Evolutionary conservation across 2,888 invertebrate species (phyloP).

Genomic region (Capitulum mitella): DNA sequence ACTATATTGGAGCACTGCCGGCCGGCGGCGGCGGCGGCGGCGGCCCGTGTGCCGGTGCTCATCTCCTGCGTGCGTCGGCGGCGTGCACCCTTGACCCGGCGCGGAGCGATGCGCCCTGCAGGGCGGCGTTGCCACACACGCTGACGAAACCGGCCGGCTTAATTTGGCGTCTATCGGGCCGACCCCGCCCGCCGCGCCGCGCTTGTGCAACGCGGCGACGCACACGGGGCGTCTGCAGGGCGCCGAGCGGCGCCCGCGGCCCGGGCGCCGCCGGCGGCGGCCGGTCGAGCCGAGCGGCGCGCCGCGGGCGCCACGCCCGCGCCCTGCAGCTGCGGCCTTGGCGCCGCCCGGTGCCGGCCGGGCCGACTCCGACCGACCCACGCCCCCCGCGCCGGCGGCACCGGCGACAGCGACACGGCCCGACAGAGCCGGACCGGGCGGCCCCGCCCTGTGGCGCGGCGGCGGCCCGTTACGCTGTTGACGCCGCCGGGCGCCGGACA

Average conservation of each 20-base stretch:
- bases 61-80: neutral
- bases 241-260: neutral
- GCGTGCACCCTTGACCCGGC: slow-evolving; percentile 2
- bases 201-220: neutral
- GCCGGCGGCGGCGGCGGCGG: neutral
- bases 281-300: too few relatives aligned
- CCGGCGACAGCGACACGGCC: neutral
- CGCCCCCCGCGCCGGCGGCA: neutral
- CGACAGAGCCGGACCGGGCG: neutral
- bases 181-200: neutral
- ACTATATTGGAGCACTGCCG: too few relatives aligned
- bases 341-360: neutral
- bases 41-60: too few relatives aligned
- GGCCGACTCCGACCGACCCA: neutral
- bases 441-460: neutral
- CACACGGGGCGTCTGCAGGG: neutral
- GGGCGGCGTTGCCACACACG: neutral
- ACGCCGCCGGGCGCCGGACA: too few relatives aligned
- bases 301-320: neutral
- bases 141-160: neutral
- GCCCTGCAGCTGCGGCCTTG: neutral
- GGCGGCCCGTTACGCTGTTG: too few relatives aligned
- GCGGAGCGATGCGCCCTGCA: neutral
- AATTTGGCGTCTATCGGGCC: neutral
- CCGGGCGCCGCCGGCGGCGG: neutral